phyloP scores from a whole-genome alignment of 92 coral and sea anemone genomes.

The Muricea muricata region DNA sequence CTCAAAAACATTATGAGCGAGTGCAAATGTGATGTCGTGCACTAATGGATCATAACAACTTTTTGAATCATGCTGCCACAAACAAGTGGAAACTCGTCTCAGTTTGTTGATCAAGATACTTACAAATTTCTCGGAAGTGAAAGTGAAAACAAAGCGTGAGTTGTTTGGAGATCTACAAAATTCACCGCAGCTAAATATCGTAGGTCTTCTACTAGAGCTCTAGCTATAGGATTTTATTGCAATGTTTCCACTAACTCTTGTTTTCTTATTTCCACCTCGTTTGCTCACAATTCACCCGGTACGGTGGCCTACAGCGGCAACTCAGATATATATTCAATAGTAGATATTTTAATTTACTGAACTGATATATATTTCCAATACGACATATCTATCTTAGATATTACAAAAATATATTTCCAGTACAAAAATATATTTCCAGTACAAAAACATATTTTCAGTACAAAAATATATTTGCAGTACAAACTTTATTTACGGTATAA shows the following conservation, averaged over 20 bases:
- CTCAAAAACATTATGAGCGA: conserved; percentile 41
- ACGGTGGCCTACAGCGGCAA: neutral
- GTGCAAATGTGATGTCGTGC: conserved; percentile 42
- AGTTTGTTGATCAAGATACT: neutral
- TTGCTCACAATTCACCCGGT: neutral
- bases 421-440: neutral
- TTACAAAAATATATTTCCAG: too few relatives aligned
- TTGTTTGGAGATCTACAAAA: neutral
- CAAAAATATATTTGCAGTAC: too few relatives aligned
- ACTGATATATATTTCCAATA: too few relatives aligned
- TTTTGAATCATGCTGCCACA: neutral
- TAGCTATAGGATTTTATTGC: neutral
- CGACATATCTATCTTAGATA: too few relatives aligned
- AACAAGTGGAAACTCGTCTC: neutral
- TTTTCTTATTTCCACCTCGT: conserved; percentile 1
- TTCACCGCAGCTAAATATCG: neutral
- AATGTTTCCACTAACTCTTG: neutral
- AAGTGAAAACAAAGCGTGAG: conserved; percentile 1
- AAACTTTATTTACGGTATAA: neutral
- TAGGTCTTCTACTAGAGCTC: neutral
- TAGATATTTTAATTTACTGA: neutral
- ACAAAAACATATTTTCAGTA: neutral
- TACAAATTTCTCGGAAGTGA: conserved; percentile 1
- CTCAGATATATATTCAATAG: neutral
- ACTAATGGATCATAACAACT: neutral